These are phyloP conservation scores for Tuberolachnus salignus DNA, from an alignment of 2,888 invertebrate genomes.

Conservation along the genomic window DNA sequence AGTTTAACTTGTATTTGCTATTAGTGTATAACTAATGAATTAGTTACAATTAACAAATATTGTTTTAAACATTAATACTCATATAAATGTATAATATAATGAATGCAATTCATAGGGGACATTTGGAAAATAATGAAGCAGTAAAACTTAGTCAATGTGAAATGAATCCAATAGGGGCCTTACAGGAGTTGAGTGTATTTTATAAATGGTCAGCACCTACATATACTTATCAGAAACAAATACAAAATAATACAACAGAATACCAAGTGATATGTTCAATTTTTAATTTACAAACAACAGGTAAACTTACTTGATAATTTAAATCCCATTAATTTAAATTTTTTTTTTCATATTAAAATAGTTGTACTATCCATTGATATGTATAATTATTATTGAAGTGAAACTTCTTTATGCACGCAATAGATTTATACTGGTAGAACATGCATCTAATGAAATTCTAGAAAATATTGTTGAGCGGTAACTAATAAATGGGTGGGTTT, in stretches of 20 bases:
- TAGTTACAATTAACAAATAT: no score
- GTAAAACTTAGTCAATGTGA: slow-evolving; percentile 20
- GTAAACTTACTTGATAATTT: slow-evolving; percentile 5
- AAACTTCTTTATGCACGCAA: no score
- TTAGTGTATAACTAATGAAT: background rate
- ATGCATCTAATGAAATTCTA: no score
- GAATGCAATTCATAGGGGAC: background rate
- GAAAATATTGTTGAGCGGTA: no score
- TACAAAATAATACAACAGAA: background rate
- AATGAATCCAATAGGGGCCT: slow-evolving; percentile 44
- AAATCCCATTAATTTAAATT: no score
- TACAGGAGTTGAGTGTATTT: slow-evolving; percentile 20
- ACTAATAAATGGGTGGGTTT: no score
- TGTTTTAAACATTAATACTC: no score
- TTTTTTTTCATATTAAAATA: background rate
- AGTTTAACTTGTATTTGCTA: background rate
- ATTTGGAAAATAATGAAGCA: background rate
- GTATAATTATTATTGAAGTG: background rate
- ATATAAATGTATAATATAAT: background rate
- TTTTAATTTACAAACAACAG: slow-evolving; percentile 32
- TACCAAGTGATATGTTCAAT: slow-evolving; percentile 23
- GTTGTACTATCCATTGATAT: background rate
- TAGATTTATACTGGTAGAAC: no score
- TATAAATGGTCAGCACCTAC: slow-evolving; percentile 21
- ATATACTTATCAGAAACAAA: background rate